Evolutionary conservation across 2,113 vertebrate species (phyloP).

Genomic region (Alligator mississippiensis): DNA sequence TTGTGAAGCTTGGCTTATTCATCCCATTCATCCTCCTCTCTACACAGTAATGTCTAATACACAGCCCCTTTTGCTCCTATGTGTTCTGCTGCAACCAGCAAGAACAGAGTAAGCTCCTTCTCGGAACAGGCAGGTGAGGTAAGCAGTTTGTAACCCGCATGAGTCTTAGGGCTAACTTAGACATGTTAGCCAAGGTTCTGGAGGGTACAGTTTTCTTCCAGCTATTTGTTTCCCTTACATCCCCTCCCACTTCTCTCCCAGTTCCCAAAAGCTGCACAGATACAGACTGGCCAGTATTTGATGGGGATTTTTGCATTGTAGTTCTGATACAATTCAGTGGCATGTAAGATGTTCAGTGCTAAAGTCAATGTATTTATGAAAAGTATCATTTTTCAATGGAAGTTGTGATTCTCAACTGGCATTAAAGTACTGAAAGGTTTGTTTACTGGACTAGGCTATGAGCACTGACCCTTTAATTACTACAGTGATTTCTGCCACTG

Average conservation of each 20-base stretch:
- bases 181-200: constrained; percentile 71
- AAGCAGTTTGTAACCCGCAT: constrained; percentile 16
- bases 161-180: constrained; percentile 71
- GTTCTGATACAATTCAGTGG: constrained; percentile 75
- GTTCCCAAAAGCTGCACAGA: constrained; percentile 69
- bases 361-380: constrained; percentile 77
- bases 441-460: not conserved
- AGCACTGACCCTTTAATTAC: not conserved
- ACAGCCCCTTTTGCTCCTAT: not conserved
- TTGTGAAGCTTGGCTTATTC: not conserved
- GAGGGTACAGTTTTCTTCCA: constrained; percentile 42
- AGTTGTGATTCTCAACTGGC: constrained; percentile 74
- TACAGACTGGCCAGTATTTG: constrained; percentile 70
- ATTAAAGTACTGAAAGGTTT: constrained; percentile 75
- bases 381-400: constrained; percentile 80
- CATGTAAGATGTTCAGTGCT: constrained; percentile 77
- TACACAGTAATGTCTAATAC: not conserved
- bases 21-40: not conserved
- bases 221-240: constrained; percentile 11
- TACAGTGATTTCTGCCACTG: too few relatives aligned
- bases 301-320: constrained; percentile 77
- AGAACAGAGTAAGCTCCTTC: not conserved
- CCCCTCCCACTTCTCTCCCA: constrained; percentile 7
- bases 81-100: not conserved
- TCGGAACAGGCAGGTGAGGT: not conserved